Evolutionary conservation across 1,140 invertebrate genomes (phyloP).

Genomic region (Pogonomyrmex barbatus): DNA sequence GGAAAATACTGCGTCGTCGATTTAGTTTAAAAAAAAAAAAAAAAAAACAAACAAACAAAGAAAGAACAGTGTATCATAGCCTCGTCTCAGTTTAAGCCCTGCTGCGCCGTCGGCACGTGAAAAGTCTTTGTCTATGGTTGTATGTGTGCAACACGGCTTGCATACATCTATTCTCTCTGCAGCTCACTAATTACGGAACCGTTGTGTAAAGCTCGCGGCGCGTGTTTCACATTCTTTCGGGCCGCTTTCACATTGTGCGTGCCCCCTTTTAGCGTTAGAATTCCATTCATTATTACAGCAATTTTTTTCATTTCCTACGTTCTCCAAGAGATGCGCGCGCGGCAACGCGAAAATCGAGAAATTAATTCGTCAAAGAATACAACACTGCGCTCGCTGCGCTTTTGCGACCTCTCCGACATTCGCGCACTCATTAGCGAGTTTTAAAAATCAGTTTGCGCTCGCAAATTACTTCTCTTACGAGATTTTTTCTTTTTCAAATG

Average conservation of each 20-base stretch:
- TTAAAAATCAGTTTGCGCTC: slow-evolving; percentile 40
- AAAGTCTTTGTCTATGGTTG: slow-evolving; percentile 33
- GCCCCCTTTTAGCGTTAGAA: background rate
- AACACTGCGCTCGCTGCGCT: background rate
- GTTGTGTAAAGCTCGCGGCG: slow-evolving; percentile 22
- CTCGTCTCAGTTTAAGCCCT: background rate
- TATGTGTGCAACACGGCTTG: background rate
- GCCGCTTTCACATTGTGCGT: background rate
- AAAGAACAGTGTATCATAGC: background rate
- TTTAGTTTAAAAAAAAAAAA: slow-evolving; percentile 6
- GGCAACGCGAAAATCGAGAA: slow-evolving; percentile 20
- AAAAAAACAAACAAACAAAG: too few species aligned
- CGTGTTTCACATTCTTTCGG: slow-evolving; percentile 33
- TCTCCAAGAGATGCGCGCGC: background rate
- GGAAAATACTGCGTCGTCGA: background rate
- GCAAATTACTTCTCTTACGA: slow-evolving; percentile 1
- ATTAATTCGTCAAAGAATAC: slow-evolving; percentile 31
- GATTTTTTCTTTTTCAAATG: background rate
- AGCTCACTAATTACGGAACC: slow-evolving; percentile 30
- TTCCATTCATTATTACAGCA: slow-evolving; percentile 26
- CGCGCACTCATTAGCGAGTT: slow-evolving; percentile 25
- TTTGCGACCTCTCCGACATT: background rate
- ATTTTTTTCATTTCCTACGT: slow-evolving; percentile 9
- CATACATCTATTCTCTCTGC: slow-evolving; percentile 29
- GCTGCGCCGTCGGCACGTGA: background rate